Evolutionary conservation across 2,888 invertebrate species (phyloP).

Genomic region (Boloria selene): DNA sequence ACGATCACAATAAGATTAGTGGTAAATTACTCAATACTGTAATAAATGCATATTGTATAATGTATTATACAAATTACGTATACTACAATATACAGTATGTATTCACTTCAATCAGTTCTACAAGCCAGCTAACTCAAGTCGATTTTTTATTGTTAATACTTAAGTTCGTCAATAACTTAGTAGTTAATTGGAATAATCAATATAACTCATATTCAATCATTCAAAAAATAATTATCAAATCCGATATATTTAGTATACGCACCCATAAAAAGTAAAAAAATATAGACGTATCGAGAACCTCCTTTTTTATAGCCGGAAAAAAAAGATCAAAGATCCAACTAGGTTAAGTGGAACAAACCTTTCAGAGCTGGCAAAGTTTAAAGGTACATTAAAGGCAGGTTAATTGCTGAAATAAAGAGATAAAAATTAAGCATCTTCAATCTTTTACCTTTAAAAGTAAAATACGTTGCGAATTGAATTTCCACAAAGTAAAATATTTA

Average conservation of each 20-base stretch:
- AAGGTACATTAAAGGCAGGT: slow-evolving; percentile 34
- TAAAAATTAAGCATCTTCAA: slow-evolving; percentile 51
- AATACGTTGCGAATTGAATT: slow-evolving; percentile 29
- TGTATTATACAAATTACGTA: background rate
- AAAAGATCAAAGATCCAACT: background rate
- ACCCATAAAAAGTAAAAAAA: too few relatives aligned
- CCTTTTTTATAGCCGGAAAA: too few relatives aligned
- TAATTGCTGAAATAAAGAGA: slow-evolving; percentile 53
- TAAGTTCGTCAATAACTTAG: too few relatives aligned
- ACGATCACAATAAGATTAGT: slow-evolving; percentile 14
- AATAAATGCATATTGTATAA: background rate
- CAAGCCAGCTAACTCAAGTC: too few relatives aligned
- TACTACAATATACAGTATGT: too few relatives aligned
- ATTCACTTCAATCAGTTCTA: too few relatives aligned
- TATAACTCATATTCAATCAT: too few relatives aligned
- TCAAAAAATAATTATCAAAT: too few relatives aligned
- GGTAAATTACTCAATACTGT: slow-evolving; percentile 7
- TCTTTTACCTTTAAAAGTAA: slow-evolving; percentile 40
- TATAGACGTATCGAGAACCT: too few relatives aligned
- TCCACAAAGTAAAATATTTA: slow-evolving; percentile 31
- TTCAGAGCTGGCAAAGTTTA: background rate
- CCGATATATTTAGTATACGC: too few relatives aligned
- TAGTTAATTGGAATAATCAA: too few relatives aligned
- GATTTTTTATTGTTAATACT: too few relatives aligned
- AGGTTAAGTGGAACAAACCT: slow-evolving; percentile 4